Evolutionary conservation across 2,797 vertebrate genomes (phyloP).

Genomic region (Cuniculus paca): DNA sequence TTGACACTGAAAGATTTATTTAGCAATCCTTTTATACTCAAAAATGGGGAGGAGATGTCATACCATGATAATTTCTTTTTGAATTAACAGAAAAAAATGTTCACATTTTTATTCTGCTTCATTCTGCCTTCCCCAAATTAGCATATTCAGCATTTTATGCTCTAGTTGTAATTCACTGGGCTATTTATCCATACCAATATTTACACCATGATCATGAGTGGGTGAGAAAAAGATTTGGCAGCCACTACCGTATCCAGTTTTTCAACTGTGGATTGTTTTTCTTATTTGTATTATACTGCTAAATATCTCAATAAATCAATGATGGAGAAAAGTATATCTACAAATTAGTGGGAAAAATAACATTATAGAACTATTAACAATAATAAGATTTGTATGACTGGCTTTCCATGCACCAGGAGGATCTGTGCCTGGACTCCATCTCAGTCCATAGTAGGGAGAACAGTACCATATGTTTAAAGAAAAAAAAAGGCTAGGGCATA

Average conservation of each 20-base stretch:
- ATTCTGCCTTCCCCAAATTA: conserved; percentile 41
- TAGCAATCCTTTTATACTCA: conserved; percentile 81
- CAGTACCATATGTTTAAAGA: no score
- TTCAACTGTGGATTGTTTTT: background rate
- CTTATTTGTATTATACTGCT: conserved; percentile 36
- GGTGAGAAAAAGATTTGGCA: background rate
- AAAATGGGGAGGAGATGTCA: conserved; percentile 71
- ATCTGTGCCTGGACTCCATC: background rate
- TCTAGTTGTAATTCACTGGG: background rate
- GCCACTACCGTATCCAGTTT: background rate
- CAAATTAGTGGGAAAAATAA: conserved; percentile 53
- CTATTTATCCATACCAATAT: background rate
- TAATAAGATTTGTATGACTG: conserved; percentile 35
- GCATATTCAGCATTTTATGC: background rate
- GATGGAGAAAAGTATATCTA: conserved; percentile 59
- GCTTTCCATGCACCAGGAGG: background rate
- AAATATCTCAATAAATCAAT: conserved; percentile 72
- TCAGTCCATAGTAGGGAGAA: background rate
- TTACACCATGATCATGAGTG: background rate
- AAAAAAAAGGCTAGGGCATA: background rate
- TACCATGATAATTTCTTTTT: conserved; percentile 74
- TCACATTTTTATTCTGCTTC: conserved; percentile 65
- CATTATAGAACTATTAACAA: conserved; percentile 60
- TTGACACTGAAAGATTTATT: conserved; percentile 80
- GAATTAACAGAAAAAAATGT: conserved; percentile 74